Evolutionary conservation across 2,113 vertebrate species (phyloP).

Genomic region (Struthidea cinerea): DNA sequence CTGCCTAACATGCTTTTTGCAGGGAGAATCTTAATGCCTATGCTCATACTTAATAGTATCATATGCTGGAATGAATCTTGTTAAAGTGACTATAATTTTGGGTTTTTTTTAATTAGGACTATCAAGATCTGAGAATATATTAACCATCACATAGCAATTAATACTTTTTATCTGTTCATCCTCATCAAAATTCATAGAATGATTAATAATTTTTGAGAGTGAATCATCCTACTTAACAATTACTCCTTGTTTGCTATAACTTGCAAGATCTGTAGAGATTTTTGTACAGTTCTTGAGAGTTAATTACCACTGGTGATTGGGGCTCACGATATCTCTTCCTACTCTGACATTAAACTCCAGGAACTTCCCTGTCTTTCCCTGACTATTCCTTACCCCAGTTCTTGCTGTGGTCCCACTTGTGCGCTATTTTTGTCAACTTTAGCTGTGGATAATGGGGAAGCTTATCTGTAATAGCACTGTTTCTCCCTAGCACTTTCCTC

Average conservation of each 20-base stretch:
- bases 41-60: neutral
- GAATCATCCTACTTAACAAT: neutral
- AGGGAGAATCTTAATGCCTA: neutral
- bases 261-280: neutral
- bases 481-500: neutral
- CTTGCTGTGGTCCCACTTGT: neutral
- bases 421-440: neutral
- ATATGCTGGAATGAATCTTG: neutral
- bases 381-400: neutral
- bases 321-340: neutral
- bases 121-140: neutral
- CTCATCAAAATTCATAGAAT: neutral
- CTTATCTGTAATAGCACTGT: neutral
- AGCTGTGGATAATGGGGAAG: neutral
- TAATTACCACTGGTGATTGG: neutral
- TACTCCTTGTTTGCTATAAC: neutral
- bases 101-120: slow-evolving; percentile 14
- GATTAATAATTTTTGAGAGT: neutral
- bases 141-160: neutral
- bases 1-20: neutral
- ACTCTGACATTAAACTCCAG: neutral
- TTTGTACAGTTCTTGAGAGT: neutral
- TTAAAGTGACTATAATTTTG: neutral
- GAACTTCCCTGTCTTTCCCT: neutral
- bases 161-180: neutral